These are phyloP conservation scores for Diachasma alloeum DNA, from an alignment of 1,140 invertebrate genomes.

Conservation along the genomic window DNA sequence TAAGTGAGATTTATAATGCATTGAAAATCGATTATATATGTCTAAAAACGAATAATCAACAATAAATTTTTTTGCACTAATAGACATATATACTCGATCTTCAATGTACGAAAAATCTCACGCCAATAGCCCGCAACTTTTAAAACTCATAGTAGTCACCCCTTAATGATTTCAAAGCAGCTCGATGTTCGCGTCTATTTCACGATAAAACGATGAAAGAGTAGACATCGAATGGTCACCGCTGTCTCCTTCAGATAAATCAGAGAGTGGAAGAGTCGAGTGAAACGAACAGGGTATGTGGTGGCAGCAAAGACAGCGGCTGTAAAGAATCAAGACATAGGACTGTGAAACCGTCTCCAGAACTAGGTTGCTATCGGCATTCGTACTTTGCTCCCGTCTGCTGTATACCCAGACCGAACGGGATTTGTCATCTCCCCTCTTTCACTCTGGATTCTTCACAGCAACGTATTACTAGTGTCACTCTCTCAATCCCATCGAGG, in stretches of 20 bases:
- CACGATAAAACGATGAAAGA: no score
- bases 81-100: no score
- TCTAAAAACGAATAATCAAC: no score
- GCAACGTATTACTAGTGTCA: neutral
- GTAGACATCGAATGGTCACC: no score
- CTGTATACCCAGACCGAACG: neutral
- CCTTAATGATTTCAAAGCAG: no score
- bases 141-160: no score
- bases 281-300: slow-evolving; percentile 1
- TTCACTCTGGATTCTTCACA: neutral
- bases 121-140: no score
- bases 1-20: no score
- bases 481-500: neutral
- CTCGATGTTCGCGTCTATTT: no score
- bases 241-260: neutral
- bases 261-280: neutral
- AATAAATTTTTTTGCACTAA: no score
- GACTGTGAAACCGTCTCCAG: neutral
- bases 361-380: neutral
- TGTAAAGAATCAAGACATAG: neutral
- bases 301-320: neutral
- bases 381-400: neutral
- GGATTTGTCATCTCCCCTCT: neutral
- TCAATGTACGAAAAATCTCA: no score
- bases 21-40: no score